These are phyloP conservation scores for Ceyx erithaca DNA, from an alignment of 2,797 vertebrate genomes.

Conservation along the genomic window DNA sequence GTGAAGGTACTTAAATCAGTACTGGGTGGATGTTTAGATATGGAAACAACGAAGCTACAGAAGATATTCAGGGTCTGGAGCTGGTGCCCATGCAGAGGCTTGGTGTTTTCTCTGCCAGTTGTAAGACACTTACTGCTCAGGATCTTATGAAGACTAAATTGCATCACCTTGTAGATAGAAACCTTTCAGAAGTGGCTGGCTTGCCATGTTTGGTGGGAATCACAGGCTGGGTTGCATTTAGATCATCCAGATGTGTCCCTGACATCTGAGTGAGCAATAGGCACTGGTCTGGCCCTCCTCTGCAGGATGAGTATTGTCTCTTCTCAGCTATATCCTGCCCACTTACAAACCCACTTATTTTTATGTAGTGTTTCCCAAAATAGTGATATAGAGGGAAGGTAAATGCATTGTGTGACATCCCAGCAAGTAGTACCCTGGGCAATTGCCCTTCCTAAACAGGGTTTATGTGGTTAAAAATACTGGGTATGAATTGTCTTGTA, in stretches of 20 bases:
- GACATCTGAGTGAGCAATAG: not conserved
- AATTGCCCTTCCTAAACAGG: not conserved
- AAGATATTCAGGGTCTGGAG: not conserved
- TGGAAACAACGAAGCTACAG: rapidly evolving
- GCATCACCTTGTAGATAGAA: not conserved
- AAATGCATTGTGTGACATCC: not conserved
- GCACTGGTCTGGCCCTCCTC: not conserved
- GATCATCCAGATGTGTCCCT: not conserved
- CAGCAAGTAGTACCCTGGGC: not conserved
- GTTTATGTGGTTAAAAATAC: not conserved
- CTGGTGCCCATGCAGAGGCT: not conserved
- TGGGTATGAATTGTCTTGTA: not conserved
- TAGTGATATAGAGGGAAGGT: not conserved
- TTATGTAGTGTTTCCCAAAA: not conserved
- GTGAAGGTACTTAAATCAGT: too few species aligned
- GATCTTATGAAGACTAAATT: not conserved
- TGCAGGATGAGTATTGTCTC: not conserved
- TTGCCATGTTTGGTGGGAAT: not conserved
- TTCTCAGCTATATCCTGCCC: not conserved
- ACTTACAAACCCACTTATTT: not conserved
- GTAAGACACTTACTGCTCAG: not conserved
- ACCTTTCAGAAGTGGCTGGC: not conserved
- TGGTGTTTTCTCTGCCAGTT: not conserved
- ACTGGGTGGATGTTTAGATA: not conserved
- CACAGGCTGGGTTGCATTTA: not conserved